phyloP scores from a whole-genome alignment of 2,113 vertebrate genomes.

The Hydrolagus affinis region DNA sequence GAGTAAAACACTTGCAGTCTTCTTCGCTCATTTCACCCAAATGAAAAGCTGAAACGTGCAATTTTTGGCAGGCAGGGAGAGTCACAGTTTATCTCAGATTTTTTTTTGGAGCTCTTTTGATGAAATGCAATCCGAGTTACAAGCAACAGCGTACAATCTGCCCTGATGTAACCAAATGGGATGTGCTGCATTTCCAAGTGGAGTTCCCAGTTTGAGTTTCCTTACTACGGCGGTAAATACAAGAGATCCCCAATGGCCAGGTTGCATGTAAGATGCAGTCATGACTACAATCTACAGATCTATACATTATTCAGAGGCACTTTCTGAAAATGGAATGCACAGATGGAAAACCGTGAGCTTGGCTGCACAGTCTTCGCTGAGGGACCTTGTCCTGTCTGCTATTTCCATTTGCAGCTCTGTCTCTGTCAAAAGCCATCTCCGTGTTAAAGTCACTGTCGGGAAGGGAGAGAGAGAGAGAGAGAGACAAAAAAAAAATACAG shows the following conservation, averaged over 20 bases:
- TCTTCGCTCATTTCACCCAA: neutral
- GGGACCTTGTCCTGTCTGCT: slow-evolving; percentile 30
- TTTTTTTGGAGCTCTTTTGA: neutral
- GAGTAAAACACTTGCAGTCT: neutral
- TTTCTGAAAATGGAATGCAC: slow-evolving; percentile 31
- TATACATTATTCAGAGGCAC: slow-evolving; percentile 12
- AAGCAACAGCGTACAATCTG: neutral
- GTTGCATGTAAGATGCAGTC: neutral
- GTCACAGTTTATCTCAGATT: neutral
- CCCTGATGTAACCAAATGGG: neutral
- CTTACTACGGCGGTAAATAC: slow-evolving; percentile 29
- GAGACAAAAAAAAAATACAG: neutral
- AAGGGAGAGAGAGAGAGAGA: too few species aligned
- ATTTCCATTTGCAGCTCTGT: slow-evolving; percentile 33
- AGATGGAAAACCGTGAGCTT: slow-evolving; percentile 35
- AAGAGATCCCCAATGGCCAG: slow-evolving; percentile 25
- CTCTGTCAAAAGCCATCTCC: slow-evolving; percentile 36
- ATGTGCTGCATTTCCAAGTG: slow-evolving; percentile 10
- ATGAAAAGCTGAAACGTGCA: neutral
- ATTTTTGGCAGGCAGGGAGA: neutral
- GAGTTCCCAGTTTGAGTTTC: neutral
- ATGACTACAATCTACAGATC: slow-evolving; percentile 27
- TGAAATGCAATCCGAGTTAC: neutral
- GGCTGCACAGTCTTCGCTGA: slow-evolving; percentile 31
- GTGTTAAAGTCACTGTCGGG: slow-evolving; percentile 10